phyloP scores from a whole-genome alignment of 92 coral and sea anemone genomes.

The Heliopora coerulea region DNA sequence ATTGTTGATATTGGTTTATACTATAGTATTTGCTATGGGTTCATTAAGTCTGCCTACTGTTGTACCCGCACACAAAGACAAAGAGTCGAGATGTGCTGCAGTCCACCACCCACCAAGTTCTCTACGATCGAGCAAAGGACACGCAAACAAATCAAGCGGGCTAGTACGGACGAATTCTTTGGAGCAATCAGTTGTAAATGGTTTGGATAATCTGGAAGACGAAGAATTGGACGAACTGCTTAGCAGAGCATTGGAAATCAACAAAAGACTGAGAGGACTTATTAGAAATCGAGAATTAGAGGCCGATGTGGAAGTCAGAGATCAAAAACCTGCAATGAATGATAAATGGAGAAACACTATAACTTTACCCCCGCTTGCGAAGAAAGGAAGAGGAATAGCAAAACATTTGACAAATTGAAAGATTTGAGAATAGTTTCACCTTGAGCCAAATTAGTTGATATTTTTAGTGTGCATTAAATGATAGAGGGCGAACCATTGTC shows the following conservation, averaged over 20 bases:
- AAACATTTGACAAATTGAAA: conserved; percentile 1
- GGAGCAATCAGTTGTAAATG: conserved; percentile 30
- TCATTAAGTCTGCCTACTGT: background rate
- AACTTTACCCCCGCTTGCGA: conserved; percentile 29
- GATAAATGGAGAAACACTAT: background rate
- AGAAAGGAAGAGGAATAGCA: background rate
- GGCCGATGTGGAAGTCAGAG: conserved; percentile 27
- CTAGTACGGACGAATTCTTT: background rate
- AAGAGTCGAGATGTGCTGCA: background rate
- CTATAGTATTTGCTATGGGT: background rate
- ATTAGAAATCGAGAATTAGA: conserved; percentile 16
- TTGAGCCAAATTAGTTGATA: background rate
- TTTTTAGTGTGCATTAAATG: too few relatives aligned
- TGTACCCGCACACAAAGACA: background rate
- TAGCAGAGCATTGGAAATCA: conserved; percentile 64
- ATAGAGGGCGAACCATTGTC: too few relatives aligned
- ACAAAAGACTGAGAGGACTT: conserved; percentile 57
- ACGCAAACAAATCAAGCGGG: background rate
- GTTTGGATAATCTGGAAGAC: conserved; percentile 67
- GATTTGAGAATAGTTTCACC: background rate
- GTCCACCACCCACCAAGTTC: background rate
- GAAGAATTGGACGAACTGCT: conserved; percentile 76
- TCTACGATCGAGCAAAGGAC: background rate
- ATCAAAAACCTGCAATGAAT: background rate
- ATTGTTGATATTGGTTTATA: too few relatives aligned